These are phyloP conservation scores for Campylomormyrus numenius DNA, from an alignment of 2,113 vertebrate genomes.

Conservation along the genomic window DNA sequence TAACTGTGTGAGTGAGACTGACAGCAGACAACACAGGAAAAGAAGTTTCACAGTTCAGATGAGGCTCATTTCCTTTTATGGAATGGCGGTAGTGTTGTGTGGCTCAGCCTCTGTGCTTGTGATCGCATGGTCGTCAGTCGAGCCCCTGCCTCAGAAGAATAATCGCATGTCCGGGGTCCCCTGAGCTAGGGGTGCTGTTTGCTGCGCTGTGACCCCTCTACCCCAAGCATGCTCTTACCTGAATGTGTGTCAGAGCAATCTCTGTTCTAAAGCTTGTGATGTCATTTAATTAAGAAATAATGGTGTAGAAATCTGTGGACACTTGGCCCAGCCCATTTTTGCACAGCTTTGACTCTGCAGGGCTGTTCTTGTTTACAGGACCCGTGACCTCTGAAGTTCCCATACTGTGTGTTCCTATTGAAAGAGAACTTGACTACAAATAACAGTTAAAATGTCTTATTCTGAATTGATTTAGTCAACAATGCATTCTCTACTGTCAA, in stretches of 20 bases:
- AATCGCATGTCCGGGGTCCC: not conserved
- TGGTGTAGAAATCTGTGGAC: not conserved
- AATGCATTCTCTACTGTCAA: not conserved
- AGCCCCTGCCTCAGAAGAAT: not conserved
- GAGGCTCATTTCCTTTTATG: not conserved
- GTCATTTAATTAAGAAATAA: not conserved
- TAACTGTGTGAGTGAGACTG: not conserved
- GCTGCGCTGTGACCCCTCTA: not conserved
- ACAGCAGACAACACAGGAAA: conserved; percentile 1
- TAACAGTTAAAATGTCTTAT: not conserved
- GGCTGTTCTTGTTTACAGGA: not conserved
- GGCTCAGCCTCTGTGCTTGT: not conserved
- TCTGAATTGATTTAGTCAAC: not conserved
- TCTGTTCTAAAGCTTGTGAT: not conserved
- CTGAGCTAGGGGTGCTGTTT: not conserved
- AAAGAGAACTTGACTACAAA: not conserved
- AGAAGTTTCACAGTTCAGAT: not conserved
- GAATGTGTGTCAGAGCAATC: not conserved
- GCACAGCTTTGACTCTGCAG: not conserved
- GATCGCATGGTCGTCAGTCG: not conserved
- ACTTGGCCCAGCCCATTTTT: not conserved
- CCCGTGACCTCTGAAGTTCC: not conserved
- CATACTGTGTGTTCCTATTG: not conserved
- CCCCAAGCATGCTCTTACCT: not conserved
- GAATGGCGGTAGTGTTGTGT: not conserved